These are phyloP conservation scores for Drymodes brunneopygia DNA, from an alignment of 2,113 vertebrate species.

Conservation along the genomic window DNA sequence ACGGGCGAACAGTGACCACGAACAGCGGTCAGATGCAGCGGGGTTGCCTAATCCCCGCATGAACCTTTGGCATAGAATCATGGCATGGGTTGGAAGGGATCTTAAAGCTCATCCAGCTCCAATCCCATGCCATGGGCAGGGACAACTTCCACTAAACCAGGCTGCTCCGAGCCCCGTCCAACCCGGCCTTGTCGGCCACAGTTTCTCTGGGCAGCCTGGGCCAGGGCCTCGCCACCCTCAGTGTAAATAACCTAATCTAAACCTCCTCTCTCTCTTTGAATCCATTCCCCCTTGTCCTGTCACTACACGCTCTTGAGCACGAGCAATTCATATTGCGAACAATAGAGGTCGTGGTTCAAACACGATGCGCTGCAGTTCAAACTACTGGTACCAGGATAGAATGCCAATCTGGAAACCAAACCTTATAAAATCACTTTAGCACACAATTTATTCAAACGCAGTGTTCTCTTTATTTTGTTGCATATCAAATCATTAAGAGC, in stretches of 20 bases:
- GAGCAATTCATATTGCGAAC: background rate
- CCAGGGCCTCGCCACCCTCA: background rate
- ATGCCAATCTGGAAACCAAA: background rate
- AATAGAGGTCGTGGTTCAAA: accelerated
- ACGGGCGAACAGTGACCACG: accelerated
- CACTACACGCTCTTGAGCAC: background rate
- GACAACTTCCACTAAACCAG: background rate
- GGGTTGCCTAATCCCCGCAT: accelerated
- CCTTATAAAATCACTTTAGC: background rate
- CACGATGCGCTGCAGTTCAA: accelerated
- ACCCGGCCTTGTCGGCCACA: background rate
- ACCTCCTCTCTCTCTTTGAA: background rate
- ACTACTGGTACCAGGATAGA: background rate
- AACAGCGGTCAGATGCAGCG: accelerated
- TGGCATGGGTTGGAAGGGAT: background rate
- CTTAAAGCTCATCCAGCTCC: background rate
- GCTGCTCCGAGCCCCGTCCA: background rate
- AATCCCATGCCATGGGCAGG: background rate
- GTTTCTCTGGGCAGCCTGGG: background rate
- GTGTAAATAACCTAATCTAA: background rate
- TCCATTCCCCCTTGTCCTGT: no score
- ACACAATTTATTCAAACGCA: background rate
- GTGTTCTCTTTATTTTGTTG: background rate
- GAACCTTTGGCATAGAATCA: background rate
- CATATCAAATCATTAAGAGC: background rate